phyloP scores from a whole-genome alignment of 2,113 vertebrate species.

The Gopherus evgoodei region DNA sequence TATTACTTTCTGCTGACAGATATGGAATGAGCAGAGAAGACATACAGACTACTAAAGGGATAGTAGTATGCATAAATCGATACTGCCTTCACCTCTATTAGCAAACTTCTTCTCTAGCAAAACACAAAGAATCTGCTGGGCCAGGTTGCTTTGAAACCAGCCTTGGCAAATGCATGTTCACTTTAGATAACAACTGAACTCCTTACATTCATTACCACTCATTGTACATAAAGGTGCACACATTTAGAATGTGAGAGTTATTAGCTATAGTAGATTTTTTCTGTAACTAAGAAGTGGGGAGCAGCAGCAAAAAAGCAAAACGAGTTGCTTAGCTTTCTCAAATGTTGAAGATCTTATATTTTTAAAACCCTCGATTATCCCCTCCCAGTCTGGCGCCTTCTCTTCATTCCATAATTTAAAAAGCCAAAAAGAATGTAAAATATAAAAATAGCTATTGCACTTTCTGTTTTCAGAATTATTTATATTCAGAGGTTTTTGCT shows the following conservation, averaged over 20 bases:
- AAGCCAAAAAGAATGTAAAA: background rate
- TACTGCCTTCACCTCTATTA: slow-evolving; percentile 29
- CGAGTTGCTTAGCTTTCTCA: background rate
- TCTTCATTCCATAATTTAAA: background rate
- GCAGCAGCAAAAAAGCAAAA: background rate
- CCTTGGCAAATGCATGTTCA: slow-evolving; percentile 11
- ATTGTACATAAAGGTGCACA: background rate
- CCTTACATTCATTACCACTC: background rate
- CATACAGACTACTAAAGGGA: slow-evolving; percentile 37
- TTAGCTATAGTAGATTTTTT: background rate
- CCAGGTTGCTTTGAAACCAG: slow-evolving; percentile 10
- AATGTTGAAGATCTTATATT: background rate
- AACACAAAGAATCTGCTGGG: slow-evolving; percentile 13
- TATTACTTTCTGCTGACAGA: slow-evolving; percentile 57
- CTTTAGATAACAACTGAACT: background rate
- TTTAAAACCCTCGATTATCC: background rate
- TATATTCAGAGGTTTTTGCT: background rate
- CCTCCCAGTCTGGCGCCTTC: rapidly evolving
- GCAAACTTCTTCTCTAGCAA: slow-evolving; percentile 55
- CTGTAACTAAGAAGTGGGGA: background rate
- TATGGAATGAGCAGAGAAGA: slow-evolving; percentile 40
- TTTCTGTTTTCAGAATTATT: background rate
- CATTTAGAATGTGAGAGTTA: background rate
- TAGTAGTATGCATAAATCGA: slow-evolving; percentile 46
- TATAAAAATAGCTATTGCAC: background rate